These are phyloP conservation scores for Coturnix japonica DNA, from an alignment of 2,113 vertebrate species.

Conservation along the genomic window DNA sequence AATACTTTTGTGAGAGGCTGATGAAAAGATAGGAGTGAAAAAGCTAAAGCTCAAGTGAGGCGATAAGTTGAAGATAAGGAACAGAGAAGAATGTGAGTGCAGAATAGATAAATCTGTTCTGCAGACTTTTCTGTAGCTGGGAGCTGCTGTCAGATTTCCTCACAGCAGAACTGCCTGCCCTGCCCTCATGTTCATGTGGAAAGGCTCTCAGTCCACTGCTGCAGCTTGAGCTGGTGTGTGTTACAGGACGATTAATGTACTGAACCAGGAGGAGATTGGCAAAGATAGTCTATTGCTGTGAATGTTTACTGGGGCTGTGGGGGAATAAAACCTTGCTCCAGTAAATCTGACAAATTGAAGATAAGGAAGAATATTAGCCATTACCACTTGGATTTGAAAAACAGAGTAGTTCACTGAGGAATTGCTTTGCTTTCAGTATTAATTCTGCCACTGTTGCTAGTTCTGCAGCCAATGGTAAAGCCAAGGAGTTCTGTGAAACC, in stretches of 20 bases:
- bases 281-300: not conserved
- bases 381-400: not conserved
- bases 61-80: not conserved
- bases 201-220: not conserved
- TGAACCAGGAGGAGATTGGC: not conserved
- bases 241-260: not conserved
- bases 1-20: not conserved
- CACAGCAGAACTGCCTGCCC: not conserved
- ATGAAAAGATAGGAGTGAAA: not conserved
- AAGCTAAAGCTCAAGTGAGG: not conserved
- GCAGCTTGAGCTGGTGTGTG: not conserved
- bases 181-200: not conserved
- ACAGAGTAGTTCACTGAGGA: not conserved
- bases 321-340: not conserved
- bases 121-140: not conserved
- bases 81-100: not conserved
- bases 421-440: not conserved
- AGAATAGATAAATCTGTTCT: not conserved
- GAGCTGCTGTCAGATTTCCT: not conserved
- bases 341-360: not conserved
- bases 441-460: rapidly evolving
- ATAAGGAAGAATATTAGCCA: not conserved
- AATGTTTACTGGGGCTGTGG: not conserved
- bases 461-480: not conserved
- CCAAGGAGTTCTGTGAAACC: not conserved